Evolutionary conservation across 1,140 invertebrate species (phyloP), one percentile per base, ranked within the genome.

Genomic region (Triops longicaudatus): DNA sequence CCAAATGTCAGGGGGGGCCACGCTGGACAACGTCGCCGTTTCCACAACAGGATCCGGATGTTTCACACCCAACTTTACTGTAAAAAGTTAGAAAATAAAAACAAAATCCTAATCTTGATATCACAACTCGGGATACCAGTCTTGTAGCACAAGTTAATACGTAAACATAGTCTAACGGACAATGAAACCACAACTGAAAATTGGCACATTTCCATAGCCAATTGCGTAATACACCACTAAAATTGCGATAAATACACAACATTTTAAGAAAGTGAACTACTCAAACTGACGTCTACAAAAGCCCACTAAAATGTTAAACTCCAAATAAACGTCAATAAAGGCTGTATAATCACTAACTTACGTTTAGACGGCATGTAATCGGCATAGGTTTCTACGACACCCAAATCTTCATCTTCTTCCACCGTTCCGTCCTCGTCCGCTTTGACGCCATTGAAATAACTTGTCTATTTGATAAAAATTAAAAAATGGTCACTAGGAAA

Each of bases 1-100:
- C 86, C 91, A 92, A 73, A 99, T 93, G 83, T 99, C 95, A 6
- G 95, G 93, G 1, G 98, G 95, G 82, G 95, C 93, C 73, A 99
- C 97, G 79, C 94, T 97, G 0, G 97, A 97, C 43, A 99, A 87
- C 0, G 97, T 98, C 42, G 96, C 96, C 0, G 98, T 99, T 85
- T 99, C 98, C 26, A 99, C 98, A 12, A 99, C 97, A n/a, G 95
- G 93, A 87, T 99, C 98, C 0, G 98, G 98, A 89, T 99, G 98
- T 82, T 95, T 94, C 78, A 90, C 89, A 5, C 98, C 98, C 73
- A 98, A 86, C 85, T 96, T 96, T 79, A 99, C 93, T 95, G 81
- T 27, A 82, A 82, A 78, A 78, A 77, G 80, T 77, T 50, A 22
- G 6, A 63, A 17, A 74, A 37, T 12, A 37, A 73, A 76, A 12